These are phyloP conservation scores for Aspiorhynchus laticeps DNA, from an alignment of 2,113 vertebrate genomes.

Conservation along the genomic window DNA sequence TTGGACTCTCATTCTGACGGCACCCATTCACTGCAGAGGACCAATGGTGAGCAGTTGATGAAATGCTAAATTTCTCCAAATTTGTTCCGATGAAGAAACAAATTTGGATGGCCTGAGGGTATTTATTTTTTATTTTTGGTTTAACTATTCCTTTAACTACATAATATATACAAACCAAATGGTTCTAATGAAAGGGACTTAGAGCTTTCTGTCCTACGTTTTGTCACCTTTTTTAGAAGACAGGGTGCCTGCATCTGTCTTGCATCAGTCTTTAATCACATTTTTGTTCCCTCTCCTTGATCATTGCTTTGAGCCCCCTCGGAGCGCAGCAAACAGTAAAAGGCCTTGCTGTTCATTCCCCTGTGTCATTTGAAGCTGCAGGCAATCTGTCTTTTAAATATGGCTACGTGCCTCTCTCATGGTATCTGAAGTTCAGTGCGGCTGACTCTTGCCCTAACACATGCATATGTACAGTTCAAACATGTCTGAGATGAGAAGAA, in stretches of 20 bases:
- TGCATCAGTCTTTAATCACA: constrained; percentile 29
- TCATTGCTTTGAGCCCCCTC: constrained; percentile 10
- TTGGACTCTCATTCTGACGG: not conserved
- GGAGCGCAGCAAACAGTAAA: constrained; percentile 18
- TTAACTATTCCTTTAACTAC: not conserved
- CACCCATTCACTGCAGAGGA: not conserved
- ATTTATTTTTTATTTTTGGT: not conserved
- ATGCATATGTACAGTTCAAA: not conserved
- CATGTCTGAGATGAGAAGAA: not conserved
- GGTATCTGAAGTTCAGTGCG: not conserved
- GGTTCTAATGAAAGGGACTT: not conserved
- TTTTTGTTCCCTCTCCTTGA: constrained; percentile 11
- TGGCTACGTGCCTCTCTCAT: not conserved
- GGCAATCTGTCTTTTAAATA: constrained; percentile 39
- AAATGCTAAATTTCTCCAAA: too few species aligned
- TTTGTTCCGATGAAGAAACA: not conserved
- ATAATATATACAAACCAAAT: not conserved
- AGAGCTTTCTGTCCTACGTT: not conserved
- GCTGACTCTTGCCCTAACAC: constrained; percentile 10
- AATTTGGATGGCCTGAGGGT: not conserved
- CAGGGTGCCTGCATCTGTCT: constrained; percentile 30
- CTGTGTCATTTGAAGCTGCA: constrained; percentile 17
- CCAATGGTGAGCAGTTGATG: not conserved
- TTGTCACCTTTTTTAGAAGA: not conserved
- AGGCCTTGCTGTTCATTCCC: constrained; percentile 36